phyloP scores from a whole-genome alignment of 2,888 invertebrate species.

The Quadriops clusia region DNA sequence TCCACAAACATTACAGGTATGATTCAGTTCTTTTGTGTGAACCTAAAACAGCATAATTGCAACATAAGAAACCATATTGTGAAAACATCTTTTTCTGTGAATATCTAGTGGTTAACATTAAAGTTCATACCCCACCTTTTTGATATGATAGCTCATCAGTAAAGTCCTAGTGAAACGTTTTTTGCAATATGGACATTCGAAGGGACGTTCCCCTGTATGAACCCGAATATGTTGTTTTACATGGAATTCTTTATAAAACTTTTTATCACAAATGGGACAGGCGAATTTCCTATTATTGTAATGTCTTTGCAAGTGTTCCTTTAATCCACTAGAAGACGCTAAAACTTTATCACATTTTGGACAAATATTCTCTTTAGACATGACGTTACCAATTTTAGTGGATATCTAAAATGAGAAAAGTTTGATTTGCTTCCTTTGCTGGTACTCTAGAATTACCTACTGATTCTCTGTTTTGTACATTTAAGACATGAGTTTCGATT shows the following conservation, averaged over 20 bases:
- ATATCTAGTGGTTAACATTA: neutral
- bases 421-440: too few species aligned
- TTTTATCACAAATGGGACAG: conserved; percentile 14
- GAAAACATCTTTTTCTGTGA: neutral
- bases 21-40: conserved; percentile 13
- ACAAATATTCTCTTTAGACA: conserved; percentile 13
- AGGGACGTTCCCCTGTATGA: conserved; percentile 26
- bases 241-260: conserved; percentile 15
- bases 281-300: conserved; percentile 13
- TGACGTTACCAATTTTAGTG: too few species aligned
- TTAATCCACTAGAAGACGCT: conserved; percentile 12
- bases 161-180: conserved; percentile 15
- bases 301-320: conserved; percentile 15
- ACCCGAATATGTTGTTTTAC: conserved; percentile 21
- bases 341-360: conserved; percentile 15
- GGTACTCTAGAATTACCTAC: too few species aligned
- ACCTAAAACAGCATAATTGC: conserved; percentile 7
- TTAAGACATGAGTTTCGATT: neutral
- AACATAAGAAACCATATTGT: neutral
- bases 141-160: conserved; percentile 12
- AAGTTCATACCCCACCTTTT: conserved; percentile 11
- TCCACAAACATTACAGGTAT: conserved; percentile 11
- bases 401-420: too few species aligned
- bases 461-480: too few species aligned
- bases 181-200: conserved; percentile 20